phyloP scores from a whole-genome alignment of 2,113 vertebrate species.

The Atlantisia rogersi region DNA sequence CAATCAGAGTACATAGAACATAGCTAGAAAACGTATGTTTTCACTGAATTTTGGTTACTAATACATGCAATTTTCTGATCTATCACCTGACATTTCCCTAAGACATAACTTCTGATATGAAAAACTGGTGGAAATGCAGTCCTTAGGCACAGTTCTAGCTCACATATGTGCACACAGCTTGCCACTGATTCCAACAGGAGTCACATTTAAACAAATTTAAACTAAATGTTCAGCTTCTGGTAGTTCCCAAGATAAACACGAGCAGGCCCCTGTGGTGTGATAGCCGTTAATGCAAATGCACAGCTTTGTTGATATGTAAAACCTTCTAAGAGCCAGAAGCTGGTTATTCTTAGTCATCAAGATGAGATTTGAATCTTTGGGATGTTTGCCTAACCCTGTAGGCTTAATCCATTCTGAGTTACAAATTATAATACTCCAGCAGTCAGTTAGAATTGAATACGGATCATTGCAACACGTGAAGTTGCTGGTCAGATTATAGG shows the following conservation, averaged over 20 bases:
- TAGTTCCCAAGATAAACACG: constrained; percentile 67
- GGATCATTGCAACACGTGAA: background rate
- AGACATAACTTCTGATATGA: background rate
- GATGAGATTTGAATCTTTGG: constrained; percentile 66
- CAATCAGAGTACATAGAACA: background rate
- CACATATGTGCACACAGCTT: constrained; percentile 67
- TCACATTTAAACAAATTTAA: constrained; percentile 63
- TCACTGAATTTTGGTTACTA: background rate
- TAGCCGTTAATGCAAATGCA: constrained; percentile 64
- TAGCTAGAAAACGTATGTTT: background rate
- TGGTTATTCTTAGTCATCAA: constrained; percentile 68
- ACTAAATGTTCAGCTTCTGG: constrained; percentile 65
- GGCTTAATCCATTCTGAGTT: constrained; percentile 56
- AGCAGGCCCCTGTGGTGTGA: constrained; percentile 60
- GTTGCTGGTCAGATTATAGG: background rate
- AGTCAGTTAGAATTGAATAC: background rate
- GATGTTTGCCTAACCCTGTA: constrained; percentile 62
- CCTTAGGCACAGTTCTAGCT: constrained; percentile 38
- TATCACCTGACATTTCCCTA: background rate
- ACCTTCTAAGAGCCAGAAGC: constrained; percentile 61
- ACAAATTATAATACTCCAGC: constrained; percentile 13
- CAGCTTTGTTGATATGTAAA: constrained; percentile 68
- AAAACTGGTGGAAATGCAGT: constrained; percentile 41
- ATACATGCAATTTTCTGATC: background rate
- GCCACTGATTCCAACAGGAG: constrained; percentile 58